Percentiles rank a stretch among this genome's conserved stretches.
Conservation (phyloP, 2,888 invertebrate species). For the Troides oblongomaculatus region DNA sequence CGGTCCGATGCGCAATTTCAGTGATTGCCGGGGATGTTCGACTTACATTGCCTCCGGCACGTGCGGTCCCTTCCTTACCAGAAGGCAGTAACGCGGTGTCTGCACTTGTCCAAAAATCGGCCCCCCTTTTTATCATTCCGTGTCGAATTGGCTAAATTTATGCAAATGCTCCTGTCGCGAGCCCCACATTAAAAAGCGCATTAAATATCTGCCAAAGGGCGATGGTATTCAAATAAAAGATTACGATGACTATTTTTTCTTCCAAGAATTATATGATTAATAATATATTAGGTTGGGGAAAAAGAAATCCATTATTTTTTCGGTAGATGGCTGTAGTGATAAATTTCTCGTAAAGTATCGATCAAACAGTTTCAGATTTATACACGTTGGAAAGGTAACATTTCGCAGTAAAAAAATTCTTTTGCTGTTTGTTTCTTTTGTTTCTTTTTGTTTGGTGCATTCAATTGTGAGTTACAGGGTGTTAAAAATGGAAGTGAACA, state of each 20-base stretch:
- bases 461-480: no score
- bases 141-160: constrained; percentile 77
- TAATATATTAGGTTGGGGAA: no score
- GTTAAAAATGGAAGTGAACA: no score
- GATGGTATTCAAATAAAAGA: constrained; percentile 58
- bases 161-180: constrained; percentile 61
- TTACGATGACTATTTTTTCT: constrained; percentile 20
- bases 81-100: constrained; percentile 17
- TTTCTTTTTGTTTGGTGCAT: no score
- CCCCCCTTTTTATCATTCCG: constrained; percentile 43
- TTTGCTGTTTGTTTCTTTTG: no score
- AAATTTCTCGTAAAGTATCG: no score
- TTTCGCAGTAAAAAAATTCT: no score
- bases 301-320: no score
- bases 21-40: constrained; percentile 42
- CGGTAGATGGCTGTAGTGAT: no score
- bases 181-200: constrained; percentile 50
- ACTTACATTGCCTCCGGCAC: constrained; percentile 30
- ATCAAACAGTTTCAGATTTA: no score
- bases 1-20: constrained; percentile 61
- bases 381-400: no score
- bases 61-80: constrained; percentile 25
- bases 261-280: background rate
- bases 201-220: constrained; percentile 67
- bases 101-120: constrained; percentile 21